These are phyloP conservation scores for Petromus typicus DNA, from an alignment of 2,113 vertebrate species.

Conservation along the genomic window DNA sequence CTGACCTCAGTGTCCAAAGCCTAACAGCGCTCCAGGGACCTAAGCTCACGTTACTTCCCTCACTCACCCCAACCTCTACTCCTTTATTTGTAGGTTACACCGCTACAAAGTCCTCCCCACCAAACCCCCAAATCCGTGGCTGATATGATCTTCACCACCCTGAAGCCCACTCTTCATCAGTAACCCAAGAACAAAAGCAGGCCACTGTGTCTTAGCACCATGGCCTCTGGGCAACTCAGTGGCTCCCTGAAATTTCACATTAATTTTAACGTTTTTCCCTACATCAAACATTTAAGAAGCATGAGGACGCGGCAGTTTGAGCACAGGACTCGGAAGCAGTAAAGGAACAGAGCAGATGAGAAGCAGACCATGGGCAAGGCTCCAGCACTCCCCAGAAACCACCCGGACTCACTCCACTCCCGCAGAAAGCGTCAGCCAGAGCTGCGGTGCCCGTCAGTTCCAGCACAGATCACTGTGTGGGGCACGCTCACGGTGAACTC, in stretches of 20 bases:
- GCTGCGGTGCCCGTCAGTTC: neutral
- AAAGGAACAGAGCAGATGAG: neutral
- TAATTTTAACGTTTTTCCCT: neutral
- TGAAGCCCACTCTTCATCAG: neutral
- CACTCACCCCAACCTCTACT: no score
- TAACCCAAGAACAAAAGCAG: neutral
- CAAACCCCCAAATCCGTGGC: neutral
- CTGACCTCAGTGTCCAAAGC: neutral
- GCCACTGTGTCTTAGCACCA: neutral
- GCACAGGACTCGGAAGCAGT: neutral
- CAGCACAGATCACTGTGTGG: no score
- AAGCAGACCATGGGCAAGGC: neutral
- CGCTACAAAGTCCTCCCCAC: neutral
- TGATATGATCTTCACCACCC: neutral
- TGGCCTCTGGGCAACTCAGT: neutral
- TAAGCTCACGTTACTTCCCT: neutral
- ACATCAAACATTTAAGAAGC: neutral
- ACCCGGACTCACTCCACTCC: neutral
- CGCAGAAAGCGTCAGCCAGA: neutral
- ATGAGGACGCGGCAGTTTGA: neutral
- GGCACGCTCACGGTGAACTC: no score
- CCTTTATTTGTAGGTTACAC: neutral
- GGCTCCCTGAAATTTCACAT: neutral
- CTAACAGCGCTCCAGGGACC: no score
- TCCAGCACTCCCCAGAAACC: neutral